These are phyloP conservation scores for Myocastor coypus DNA, from an alignment of 2,113 vertebrate species.

Conservation along the genomic window DNA sequence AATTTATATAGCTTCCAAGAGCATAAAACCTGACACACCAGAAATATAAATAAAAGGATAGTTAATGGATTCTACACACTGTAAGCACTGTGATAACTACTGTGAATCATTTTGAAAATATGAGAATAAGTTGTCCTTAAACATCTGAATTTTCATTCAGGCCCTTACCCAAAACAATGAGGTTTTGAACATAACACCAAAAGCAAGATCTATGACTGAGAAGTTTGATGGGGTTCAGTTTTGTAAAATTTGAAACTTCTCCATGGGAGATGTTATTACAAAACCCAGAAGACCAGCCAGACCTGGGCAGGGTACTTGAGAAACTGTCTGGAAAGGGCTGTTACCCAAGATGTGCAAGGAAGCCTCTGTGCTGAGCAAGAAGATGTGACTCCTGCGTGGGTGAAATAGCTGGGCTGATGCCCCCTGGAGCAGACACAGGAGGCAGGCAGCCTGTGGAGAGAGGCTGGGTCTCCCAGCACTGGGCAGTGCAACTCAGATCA, in stretches of 20 bases:
- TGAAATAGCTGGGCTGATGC: background rate
- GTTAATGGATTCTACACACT: background rate
- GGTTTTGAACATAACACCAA: background rate
- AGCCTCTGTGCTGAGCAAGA: background rate
- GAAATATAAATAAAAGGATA: background rate
- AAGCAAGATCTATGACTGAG: background rate
- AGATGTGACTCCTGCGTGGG: background rate
- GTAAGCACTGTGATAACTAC: background rate
- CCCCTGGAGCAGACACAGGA: background rate
- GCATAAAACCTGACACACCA: background rate
- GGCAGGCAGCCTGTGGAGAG: background rate
- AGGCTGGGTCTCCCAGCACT: fast-evolving
- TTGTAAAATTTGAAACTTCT: background rate
- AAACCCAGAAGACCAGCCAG: background rate
- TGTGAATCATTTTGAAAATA: background rate
- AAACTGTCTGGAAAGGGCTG: background rate
- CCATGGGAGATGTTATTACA: background rate
- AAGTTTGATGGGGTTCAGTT: background rate
- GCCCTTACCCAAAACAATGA: background rate
- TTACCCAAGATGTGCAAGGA: background rate
- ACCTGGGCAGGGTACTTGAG: background rate
- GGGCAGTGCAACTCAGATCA: background rate
- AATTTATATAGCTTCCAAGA: background rate
- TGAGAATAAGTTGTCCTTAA: background rate
- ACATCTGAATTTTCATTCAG: background rate